Percentiles rank a stretch among this genome's conserved stretches.
These are phyloP conservation scores for Heterohyrax brucei DNA, from an alignment of 2,797 vertebrate genomes.

Conservation along the genomic window DNA sequence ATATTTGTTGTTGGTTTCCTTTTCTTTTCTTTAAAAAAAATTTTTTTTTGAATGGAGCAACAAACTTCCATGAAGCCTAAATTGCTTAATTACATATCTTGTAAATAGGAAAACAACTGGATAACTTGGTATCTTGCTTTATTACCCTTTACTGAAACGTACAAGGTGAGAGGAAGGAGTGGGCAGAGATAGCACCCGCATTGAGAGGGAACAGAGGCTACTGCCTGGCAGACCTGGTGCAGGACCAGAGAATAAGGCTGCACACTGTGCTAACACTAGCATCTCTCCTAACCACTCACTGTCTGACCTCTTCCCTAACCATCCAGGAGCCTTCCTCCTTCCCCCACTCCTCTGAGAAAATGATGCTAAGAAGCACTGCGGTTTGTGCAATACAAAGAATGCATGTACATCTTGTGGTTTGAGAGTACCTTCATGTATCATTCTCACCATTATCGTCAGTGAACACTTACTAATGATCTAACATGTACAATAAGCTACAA, in stretches of 20 bases:
- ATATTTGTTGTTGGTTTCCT: conserved; percentile 34
- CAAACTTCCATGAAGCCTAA: conserved; percentile 63
- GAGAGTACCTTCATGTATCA: not conserved
- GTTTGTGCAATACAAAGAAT: not conserved
- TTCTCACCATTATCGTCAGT: not conserved
- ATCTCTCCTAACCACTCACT: not conserved
- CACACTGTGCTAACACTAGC: not conserved
- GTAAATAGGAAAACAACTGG: conserved; percentile 68
- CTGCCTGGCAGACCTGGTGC: not conserved
- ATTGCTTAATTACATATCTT: conserved; percentile 68
- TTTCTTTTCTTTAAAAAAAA: not conserved
- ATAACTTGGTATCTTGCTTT: not conserved
- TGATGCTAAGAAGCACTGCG: not conserved
- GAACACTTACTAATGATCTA: not conserved
- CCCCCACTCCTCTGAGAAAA: not conserved
- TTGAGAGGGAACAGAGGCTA: not conserved
- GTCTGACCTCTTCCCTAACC: not conserved
- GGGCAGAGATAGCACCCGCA: not conserved
- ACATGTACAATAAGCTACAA: not conserved
- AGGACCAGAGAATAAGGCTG: not conserved
- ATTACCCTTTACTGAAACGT: conserved; percentile 54
- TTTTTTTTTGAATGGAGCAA: conserved; percentile 15
- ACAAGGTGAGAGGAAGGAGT: conserved; percentile 46
- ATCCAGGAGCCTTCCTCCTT: not conserved
- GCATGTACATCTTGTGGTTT: not conserved